Evolutionary conservation across 2,888 invertebrate species (phyloP).

Genomic region (Apodemia zela): DNA sequence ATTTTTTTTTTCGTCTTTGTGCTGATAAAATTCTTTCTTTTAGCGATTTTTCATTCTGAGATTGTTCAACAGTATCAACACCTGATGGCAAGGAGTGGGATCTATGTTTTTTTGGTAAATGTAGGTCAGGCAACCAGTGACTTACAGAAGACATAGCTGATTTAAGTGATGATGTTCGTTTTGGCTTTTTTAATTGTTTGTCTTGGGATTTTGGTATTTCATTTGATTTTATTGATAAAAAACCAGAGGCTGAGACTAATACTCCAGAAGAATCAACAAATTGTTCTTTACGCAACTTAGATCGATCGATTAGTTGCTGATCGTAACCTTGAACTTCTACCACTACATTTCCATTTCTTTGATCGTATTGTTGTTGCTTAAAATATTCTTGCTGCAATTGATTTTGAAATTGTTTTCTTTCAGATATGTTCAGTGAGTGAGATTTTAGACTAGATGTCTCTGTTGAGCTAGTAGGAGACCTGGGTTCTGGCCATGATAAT

Average conservation of each 20-base stretch:
- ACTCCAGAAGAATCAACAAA: slow-evolving; percentile 70
- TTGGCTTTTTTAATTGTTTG: slow-evolving; percentile 83
- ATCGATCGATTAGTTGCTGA: slow-evolving; percentile 54
- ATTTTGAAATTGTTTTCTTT: slow-evolving; percentile 77
- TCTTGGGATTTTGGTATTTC: slow-evolving; percentile 76
- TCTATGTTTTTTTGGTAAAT: slow-evolving; percentile 87
- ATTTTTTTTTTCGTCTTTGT: slow-evolving; percentile 87
- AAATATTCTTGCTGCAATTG: slow-evolving; percentile 77
- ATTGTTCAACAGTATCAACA: slow-evolving; percentile 78
- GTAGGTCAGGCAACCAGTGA: slow-evolving; percentile 89
- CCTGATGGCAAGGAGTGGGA: slow-evolving; percentile 91
- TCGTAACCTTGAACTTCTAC: slow-evolving; percentile 59
- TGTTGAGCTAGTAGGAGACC: slow-evolving; percentile 82
- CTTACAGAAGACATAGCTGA: slow-evolving; percentile 90
- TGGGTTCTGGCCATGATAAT: slow-evolving; percentile 81
- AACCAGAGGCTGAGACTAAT: slow-evolving; percentile 89
- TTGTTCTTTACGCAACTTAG: slow-evolving; percentile 63
- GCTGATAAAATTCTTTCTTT: slow-evolving; percentile 72
- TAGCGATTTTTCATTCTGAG: slow-evolving; percentile 68
- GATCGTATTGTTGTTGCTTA: slow-evolving; percentile 77
- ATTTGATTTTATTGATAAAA: slow-evolving; percentile 87
- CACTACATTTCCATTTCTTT: slow-evolving; percentile 66
- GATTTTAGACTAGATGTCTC: slow-evolving; percentile 78
- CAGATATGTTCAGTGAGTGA: slow-evolving; percentile 78
- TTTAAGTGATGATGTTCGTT: slow-evolving; percentile 86